Conservation (phyloP, 2,888 invertebrate genomes). For the Phragmatobia fuliginosa region DNA sequence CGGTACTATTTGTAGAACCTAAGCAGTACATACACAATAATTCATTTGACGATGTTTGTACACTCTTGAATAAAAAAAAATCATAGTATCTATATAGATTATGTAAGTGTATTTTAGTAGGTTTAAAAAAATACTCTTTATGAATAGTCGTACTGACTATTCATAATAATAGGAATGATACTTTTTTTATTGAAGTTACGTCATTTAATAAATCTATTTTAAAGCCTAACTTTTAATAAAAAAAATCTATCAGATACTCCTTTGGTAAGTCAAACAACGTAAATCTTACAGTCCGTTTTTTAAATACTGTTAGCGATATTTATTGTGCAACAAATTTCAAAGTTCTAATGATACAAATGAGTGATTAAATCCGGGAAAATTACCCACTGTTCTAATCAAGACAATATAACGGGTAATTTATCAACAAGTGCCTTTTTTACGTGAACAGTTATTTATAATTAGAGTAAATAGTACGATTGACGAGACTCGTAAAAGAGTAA, state of each 20-base stretch:
- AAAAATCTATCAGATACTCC: neutral
- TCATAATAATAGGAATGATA: neutral
- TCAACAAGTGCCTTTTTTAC: slow-evolving; percentile 5
- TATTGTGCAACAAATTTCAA: neutral
- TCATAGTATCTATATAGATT: too few relatives aligned
- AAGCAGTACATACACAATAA: too few relatives aligned
- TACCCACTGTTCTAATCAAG: neutral
- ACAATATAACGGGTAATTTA: slow-evolving; percentile 9
- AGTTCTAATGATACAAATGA: neutral
- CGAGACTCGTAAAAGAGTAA: slow-evolving; percentile 29
- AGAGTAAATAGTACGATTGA: slow-evolving; percentile 26
- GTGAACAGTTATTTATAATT: slow-evolving; percentile 21
- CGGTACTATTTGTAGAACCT: too few relatives aligned
- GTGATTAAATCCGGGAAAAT: neutral
- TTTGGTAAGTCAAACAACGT: neutral
- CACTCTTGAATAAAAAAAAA: neutral
- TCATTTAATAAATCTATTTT: neutral
- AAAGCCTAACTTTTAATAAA: neutral
- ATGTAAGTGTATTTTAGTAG: too few relatives aligned
- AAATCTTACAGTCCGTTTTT: neutral
- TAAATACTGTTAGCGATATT: neutral
- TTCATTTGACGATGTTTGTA: too few relatives aligned
- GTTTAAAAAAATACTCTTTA: too few relatives aligned
- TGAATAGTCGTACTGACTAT: neutral
- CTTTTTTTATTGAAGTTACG: neutral